A percentile compares a stretch with the other conserved stretches of the same genome.
These are phyloP conservation scores for Melieria picta DNA, from an alignment of 2,888 invertebrate genomes.

Conservation along the genomic window DNA sequence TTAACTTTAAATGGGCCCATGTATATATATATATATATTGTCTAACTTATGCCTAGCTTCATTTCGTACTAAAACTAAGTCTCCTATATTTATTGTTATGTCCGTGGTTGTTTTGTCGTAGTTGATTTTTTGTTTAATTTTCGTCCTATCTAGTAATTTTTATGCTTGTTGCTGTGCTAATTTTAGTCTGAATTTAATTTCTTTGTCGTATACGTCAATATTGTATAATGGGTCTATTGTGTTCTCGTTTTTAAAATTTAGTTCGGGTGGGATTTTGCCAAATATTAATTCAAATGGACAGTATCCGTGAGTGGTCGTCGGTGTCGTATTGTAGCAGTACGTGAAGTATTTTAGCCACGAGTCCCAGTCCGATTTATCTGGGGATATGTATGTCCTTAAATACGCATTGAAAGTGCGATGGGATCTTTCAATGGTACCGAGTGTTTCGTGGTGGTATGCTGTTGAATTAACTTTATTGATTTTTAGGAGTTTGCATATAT, in stretches of 20 bases:
- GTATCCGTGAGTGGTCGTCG: neutral
- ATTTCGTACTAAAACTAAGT: neutral
- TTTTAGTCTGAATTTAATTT: slow-evolving; percentile 3
- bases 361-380: neutral
- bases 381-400: slow-evolving; percentile 1
- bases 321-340: slow-evolving; percentile 7
- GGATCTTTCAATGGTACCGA: slow-evolving; percentile 32
- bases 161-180: neutral
- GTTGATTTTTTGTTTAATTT: neutral
- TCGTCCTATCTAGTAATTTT: neutral
- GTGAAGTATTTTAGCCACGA: slow-evolving; percentile 3
- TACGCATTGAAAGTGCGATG: slow-evolving; percentile 35
- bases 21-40: neutral
- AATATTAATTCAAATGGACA: slow-evolving; percentile 8
- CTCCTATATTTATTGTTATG: neutral
- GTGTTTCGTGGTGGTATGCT: slow-evolving; percentile 28
- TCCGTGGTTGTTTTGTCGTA: neutral
- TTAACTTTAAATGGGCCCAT: slow-evolving; percentile 2
- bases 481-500: slow-evolving; percentile 32
- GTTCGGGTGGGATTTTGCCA: neutral
- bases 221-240: slow-evolving; percentile 3
- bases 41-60: slow-evolving; percentile 8
- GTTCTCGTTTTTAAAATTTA: neutral
- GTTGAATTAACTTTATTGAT: slow-evolving; percentile 23
- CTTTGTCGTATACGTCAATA: neutral